phyloP scores from a whole-genome alignment of 2,797 vertebrate species.

The Lerista edwardsae region DNA sequence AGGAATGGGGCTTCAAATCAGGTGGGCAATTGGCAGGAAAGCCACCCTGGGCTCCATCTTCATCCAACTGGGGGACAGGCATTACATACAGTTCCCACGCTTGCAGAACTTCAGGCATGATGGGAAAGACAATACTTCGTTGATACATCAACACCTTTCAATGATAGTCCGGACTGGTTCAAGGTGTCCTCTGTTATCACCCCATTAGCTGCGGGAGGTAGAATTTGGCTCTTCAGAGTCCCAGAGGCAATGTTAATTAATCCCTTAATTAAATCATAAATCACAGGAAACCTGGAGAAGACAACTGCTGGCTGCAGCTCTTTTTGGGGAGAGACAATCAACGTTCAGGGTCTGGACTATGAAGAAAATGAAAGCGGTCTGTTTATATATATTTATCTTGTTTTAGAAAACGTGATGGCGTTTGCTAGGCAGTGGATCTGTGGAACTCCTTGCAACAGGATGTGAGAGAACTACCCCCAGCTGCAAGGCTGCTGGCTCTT shows the following conservation, averaged over 20 bases:
- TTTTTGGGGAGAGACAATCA: no score
- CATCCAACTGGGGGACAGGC: background rate
- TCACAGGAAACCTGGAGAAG: background rate
- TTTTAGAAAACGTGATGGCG: no score
- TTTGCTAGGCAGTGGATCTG: no score
- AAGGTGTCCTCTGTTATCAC: conserved; percentile 6
- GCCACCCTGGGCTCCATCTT: background rate
- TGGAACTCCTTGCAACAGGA: no score
- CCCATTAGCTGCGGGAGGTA: background rate
- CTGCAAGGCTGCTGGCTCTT: no score
- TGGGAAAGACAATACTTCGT: no score
- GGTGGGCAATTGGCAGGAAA: no score
- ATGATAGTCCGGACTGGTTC: background rate
- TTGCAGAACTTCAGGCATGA: background rate
- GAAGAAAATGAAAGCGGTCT: no score
- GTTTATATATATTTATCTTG: no score
- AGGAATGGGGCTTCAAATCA: background rate
- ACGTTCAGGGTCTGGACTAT: no score
- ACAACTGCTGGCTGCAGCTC: background rate
- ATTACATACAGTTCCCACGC: background rate
- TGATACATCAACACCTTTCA: background rate
- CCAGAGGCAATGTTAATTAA: background rate
- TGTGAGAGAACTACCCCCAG: no score
- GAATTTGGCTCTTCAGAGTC: background rate
- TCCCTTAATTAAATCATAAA: conserved; percentile 11